phyloP scores from a whole-genome alignment of 1,140 invertebrate genomes.

The Drosophila nannoptera region DNA sequence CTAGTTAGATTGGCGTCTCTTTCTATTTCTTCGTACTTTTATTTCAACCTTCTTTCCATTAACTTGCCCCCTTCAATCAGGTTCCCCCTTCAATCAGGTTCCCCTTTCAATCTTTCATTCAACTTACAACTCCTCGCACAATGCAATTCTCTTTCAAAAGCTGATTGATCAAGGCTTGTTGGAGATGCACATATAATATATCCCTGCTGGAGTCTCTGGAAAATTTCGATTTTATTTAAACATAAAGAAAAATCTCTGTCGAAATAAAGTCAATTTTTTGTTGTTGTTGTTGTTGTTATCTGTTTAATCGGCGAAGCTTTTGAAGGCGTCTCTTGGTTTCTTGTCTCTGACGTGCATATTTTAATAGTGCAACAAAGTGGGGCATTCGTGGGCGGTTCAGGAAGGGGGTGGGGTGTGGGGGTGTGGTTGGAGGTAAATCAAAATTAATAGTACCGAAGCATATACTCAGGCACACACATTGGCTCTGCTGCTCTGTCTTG shows the following conservation, averaged over 20 bases:
- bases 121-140: too few species aligned
- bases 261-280: too few species aligned
- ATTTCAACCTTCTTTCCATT: too few species aligned
- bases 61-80: too few species aligned
- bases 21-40: too few species aligned
- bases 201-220: neutral
- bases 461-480: conserved; percentile 6
- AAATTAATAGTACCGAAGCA: conserved; percentile 60
- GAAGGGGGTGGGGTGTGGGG: neutral
- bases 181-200: too few species aligned
- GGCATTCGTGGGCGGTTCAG: neutral
- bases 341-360: conserved; percentile 29
- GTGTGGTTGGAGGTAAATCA: conserved; percentile 14
- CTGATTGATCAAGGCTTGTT: too few species aligned
- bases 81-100: too few species aligned
- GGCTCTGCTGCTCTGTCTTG: too few species aligned
- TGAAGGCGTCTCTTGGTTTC: conserved; percentile 32
- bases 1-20: too few species aligned
- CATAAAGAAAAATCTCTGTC: neutral
- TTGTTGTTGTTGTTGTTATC: neutral
- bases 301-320: conserved; percentile 24
- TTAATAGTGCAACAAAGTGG: conserved; percentile 21
- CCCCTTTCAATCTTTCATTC: too few species aligned
- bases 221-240: neutral
- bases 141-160: too few species aligned